Evolutionary conservation across 1,140 invertebrate species (phyloP).

Genomic region (Potamilus streckersoni): DNA sequence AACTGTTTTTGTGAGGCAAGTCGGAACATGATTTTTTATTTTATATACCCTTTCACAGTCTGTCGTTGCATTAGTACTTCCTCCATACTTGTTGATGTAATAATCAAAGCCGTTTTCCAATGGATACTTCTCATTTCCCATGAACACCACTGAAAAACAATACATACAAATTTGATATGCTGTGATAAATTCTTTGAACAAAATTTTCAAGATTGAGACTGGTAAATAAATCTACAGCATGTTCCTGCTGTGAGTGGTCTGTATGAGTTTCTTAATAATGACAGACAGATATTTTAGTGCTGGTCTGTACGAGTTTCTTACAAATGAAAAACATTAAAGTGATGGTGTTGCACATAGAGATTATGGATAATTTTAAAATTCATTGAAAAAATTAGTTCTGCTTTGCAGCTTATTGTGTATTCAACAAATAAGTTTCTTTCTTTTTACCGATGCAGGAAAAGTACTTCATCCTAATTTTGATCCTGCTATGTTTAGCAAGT

Average conservation of each 20-base stretch:
- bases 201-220: neutral
- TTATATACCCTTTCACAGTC: slow-evolving; percentile 78
- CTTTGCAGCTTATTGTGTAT: no score
- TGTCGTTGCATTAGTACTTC: slow-evolving; percentile 84
- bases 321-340: neutral
- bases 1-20: no score
- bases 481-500: no score
- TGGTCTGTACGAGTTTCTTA: no score
- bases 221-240: neutral
- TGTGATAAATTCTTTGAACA: no score
- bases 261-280: neutral
- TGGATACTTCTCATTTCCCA: slow-evolving; percentile 78
- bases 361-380: no score
- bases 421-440: no score
- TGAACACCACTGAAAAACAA: slow-evolving; percentile 65
- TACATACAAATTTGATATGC: no score
- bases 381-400: no score
- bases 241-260: neutral
- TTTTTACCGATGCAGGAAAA: no score
- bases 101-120: slow-evolving; percentile 88
- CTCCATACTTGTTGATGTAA: slow-evolving; percentile 82
- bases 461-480: no score
- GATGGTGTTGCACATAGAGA: neutral
- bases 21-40: neutral
- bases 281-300: neutral